phyloP scores from a whole-genome alignment of 2,113 vertebrate species.

The Andinoacara biseriatus region DNA sequence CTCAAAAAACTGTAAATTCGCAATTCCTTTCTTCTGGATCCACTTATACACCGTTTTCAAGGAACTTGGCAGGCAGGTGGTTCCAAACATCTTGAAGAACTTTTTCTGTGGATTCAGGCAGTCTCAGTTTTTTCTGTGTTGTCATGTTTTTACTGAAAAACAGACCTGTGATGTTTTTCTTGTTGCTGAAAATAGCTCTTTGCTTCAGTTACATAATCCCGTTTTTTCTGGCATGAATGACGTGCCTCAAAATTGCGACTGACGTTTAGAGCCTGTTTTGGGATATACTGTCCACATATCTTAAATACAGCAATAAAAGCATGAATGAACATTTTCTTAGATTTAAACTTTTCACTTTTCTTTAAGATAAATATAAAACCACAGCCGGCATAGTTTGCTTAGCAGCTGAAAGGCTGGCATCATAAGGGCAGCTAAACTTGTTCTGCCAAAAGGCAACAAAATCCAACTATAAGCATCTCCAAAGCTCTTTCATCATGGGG shows the following conservation, averaged over 20 bases:
- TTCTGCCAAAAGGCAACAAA: conserved; percentile 8
- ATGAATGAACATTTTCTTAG: neutral
- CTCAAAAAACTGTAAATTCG: neutral
- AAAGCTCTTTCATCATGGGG: neutral
- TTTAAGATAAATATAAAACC: conserved; percentile 1
- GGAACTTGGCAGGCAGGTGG: conserved; percentile 4
- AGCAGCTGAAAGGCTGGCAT: neutral
- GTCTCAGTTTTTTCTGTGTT: neutral
- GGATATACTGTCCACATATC: neutral
- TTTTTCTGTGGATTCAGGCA: conserved; percentile 6
- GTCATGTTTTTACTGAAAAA: conserved; percentile 1
- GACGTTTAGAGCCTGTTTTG: neutral
- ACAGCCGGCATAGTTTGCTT: neutral
- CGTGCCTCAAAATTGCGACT: neutral
- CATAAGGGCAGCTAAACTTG: neutral
- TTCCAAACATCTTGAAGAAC: conserved; percentile 3
- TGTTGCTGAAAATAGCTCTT: conserved; percentile 9
- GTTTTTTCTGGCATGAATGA: neutral
- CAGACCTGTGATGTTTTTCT: neutral
- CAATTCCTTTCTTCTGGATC: neutral
- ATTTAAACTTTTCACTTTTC: neutral
- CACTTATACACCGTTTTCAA: neutral
- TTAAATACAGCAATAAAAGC: neutral
- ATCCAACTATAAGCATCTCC: neutral
- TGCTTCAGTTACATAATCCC: neutral